A percentile compares a stretch with the other conserved stretches of the same genome.
phyloP scores from a whole-genome alignment of 2,888 invertebrate genomes.

The Dioctria linearis region DNA sequence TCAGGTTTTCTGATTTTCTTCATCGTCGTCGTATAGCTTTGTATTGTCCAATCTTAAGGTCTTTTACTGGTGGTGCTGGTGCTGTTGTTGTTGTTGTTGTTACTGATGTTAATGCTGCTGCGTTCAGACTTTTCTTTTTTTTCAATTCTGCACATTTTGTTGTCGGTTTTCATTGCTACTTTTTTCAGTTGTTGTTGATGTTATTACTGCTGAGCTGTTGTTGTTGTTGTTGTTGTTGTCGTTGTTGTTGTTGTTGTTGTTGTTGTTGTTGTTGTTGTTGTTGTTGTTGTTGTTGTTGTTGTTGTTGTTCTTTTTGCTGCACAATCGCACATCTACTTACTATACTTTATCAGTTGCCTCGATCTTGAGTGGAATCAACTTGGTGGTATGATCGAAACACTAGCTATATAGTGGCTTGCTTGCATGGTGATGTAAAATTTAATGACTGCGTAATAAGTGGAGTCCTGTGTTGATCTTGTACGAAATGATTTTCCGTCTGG shows the following conservation, averaged over 20 bases:
- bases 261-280: neutral
- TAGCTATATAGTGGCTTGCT: neutral
- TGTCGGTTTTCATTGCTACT: conserved; percentile 30
- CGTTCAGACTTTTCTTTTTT: conserved; percentile 3
- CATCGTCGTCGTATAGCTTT: conserved; percentile 17
- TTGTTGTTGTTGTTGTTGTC: conserved; percentile 15
- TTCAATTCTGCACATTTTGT: conserved; percentile 28
- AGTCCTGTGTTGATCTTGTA: conserved; percentile 48
- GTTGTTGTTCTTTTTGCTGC: conserved; percentile 11
- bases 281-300: neutral
- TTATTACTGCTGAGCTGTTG: conserved; percentile 1
- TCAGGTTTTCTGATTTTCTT: conserved; percentile 46
- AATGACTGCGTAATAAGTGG: conserved; percentile 54
- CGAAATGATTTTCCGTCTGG: conserved; percentile 53
- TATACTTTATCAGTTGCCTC: conserved; percentile 46
- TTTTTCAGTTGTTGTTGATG: conserved; percentile 19
- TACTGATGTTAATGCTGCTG: neutral
- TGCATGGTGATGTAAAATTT: conserved; percentile 48
- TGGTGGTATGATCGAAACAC: conserved; percentile 16
- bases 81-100: neutral
- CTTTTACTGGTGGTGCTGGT: neutral
- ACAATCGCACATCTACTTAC: conserved; percentile 38
- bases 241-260: conserved; percentile 20
- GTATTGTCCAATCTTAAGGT: conserved; percentile 33
- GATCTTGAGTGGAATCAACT: conserved; percentile 37